These are phyloP conservation scores for Cactoblastis cactorum DNA, from an alignment of 2,888 invertebrate species.

Conservation along the genomic window DNA sequence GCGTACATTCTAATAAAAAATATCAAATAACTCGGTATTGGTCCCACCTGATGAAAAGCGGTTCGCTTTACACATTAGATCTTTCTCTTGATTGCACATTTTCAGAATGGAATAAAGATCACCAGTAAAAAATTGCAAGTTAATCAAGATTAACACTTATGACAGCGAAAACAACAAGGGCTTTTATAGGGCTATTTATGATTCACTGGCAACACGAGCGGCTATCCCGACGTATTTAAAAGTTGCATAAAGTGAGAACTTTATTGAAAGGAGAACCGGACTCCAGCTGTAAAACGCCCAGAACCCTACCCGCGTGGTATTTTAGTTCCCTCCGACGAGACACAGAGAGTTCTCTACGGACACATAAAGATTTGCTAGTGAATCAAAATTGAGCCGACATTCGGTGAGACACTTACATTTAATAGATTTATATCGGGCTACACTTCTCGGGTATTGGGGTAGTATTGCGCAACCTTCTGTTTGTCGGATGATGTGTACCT, in stretches of 20 bases:
- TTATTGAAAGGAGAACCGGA: no score
- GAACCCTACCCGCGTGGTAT: no score
- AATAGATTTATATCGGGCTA: slow-evolving; percentile 66
- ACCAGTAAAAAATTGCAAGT: not conserved
- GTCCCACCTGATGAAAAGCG: not conserved
- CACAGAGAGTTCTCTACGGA: no score
- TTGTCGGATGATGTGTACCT: slow-evolving; percentile 50
- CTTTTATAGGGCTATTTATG: not conserved
- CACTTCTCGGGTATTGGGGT: slow-evolving; percentile 74
- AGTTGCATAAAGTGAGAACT: no score
- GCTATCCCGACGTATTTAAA: no score
- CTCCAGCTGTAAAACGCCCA: no score
- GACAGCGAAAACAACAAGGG: not conserved
- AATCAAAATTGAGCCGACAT: not conserved
- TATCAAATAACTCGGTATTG: not conserved
- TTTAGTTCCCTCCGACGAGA: no score
- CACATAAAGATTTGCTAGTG: not conserved
- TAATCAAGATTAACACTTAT: slow-evolving; percentile 7
- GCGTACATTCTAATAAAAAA: not conserved
- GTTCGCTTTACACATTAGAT: not conserved
- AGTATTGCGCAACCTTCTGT: slow-evolving; percentile 64
- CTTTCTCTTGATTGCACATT: not conserved
- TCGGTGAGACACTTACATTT: slow-evolving; percentile 2
- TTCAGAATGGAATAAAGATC: slow-evolving; percentile 4
- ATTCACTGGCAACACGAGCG: not conserved